A percentile compares a stretch with the other conserved stretches of the same genome.
phyloP scores from a whole-genome alignment of 2,113 vertebrate genomes.

The Campylomormyrus tamandua region DNA sequence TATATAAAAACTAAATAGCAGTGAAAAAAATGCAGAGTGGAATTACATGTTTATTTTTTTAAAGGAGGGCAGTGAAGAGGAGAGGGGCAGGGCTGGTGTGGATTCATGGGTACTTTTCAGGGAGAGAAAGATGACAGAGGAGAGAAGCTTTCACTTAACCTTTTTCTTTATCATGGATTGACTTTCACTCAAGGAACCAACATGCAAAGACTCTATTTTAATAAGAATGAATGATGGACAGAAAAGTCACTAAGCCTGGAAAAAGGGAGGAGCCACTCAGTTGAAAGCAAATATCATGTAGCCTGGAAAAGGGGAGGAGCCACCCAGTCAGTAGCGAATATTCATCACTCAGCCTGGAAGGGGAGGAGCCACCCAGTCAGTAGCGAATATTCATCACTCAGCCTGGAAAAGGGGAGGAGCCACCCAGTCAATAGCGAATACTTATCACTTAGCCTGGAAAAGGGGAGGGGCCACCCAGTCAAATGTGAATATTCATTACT shows the following conservation, averaged over 20 bases:
- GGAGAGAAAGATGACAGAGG: background rate
- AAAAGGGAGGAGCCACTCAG: conserved; percentile 29
- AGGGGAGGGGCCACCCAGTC: conserved; percentile 16
- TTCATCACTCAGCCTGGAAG: conserved; percentile 15
- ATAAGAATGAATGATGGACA: background rate
- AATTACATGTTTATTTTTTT: conserved; percentile 14
- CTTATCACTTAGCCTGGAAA: conserved; percentile 11
- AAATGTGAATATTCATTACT: conserved; percentile 29
- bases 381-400: conserved; percentile 26
- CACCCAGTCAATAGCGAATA: conserved; percentile 30
- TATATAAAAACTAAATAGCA: conserved; percentile 6
- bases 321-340: conserved; percentile 32
- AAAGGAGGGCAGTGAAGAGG: background rate
- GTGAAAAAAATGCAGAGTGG: background rate
- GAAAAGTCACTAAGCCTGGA: background rate
- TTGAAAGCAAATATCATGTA: conserved; percentile 26
- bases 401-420: conserved; percentile 12
- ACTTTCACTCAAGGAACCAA: background rate
- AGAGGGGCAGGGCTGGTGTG: background rate
- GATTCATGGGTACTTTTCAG: conserved; percentile 5
- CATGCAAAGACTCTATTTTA: conserved; percentile 6
- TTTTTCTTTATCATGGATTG: background rate
- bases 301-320: conserved; percentile 23
- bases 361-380: conserved; percentile 30
- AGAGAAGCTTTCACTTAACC: background rate